phyloP scores from a whole-genome alignment of 2,888 invertebrate genomes.

The Himalopsyche tibetana region DNA sequence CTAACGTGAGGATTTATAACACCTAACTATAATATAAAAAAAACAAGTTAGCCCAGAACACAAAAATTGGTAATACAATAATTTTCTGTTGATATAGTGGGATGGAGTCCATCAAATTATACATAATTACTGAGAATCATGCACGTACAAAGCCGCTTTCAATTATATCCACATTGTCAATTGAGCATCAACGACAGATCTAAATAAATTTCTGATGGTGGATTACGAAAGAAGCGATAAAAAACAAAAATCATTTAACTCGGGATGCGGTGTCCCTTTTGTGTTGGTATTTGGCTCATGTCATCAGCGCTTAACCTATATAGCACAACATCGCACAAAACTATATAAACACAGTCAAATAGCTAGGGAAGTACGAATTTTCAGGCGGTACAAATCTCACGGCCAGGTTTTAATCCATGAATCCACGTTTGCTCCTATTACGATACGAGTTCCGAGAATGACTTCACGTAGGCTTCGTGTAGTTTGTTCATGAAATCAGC shows the following conservation, averaged over 20 bases:
- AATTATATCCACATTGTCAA: constrained; percentile 1
- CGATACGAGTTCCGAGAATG: constrained; percentile 82
- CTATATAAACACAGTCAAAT: constrained; percentile 23
- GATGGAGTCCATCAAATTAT: not conserved
- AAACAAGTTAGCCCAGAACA: not conserved
- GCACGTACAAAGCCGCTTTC: not conserved
- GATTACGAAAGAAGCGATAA: constrained; percentile 15
- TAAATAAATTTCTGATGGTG: not conserved
- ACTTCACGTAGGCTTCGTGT: constrained; percentile 94
- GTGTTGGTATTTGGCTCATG: not conserved
- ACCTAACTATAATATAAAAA: not conserved
- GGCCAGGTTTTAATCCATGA: not conserved
- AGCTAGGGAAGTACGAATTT: constrained; percentile 5
- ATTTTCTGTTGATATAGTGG: constrained; percentile 6
- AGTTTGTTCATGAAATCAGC: constrained; percentile 91
- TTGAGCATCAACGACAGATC: not conserved
- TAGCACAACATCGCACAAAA: constrained; percentile 27
- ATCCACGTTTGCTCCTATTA: constrained; percentile 66
- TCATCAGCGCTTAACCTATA: constrained; percentile 9
- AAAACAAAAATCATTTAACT: not conserved
- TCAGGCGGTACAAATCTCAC: not conserved
- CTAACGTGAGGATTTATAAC: not conserved
- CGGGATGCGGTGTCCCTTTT: constrained; percentile 17
- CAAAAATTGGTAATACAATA: not conserved
- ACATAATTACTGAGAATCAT: not conserved